These are phyloP conservation scores for Cryptophagus acutangulus DNA, from an alignment of 2,888 invertebrate genomes.

Conservation along the genomic window DNA sequence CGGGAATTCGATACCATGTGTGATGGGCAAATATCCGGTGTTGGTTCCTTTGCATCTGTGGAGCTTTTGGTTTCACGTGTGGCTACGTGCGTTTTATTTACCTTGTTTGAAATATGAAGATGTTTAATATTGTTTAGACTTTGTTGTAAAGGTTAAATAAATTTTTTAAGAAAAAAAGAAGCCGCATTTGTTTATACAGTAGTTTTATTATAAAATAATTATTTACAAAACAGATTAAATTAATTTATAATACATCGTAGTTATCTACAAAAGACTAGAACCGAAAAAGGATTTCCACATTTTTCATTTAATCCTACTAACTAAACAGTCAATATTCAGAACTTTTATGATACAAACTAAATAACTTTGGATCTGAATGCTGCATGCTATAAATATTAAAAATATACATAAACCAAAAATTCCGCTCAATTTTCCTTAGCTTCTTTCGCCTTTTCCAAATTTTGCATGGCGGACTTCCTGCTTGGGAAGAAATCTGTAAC, in stretches of 20 bases:
- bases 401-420: background rate
- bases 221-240: too few relatives aligned
- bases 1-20: conserved; percentile 8
- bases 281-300: too few relatives aligned
- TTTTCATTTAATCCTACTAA: too few relatives aligned
- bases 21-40: conserved; percentile 7
- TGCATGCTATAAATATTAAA: background rate
- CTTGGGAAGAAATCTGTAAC: conserved; percentile 2
- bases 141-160: too few relatives aligned
- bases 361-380: background rate
- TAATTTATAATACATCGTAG: too few relatives aligned
- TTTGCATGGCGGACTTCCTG: background rate
- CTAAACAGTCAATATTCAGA: too few relatives aligned
- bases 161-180: too few relatives aligned
- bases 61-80: conserved; percentile 1
- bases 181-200: too few relatives aligned
- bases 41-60: background rate
- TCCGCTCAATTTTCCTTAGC: background rate
- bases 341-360: too few relatives aligned
- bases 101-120: background rate
- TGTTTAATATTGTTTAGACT: too few relatives aligned
- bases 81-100: conserved; percentile 1
- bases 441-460: background rate
- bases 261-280: too few relatives aligned
- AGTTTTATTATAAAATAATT: too few relatives aligned